Evolutionary conservation across 2,113 vertebrate species (phyloP), one percentile per base, ranked within the genome.

Genomic region (Pardalotus punctatus): DNA sequence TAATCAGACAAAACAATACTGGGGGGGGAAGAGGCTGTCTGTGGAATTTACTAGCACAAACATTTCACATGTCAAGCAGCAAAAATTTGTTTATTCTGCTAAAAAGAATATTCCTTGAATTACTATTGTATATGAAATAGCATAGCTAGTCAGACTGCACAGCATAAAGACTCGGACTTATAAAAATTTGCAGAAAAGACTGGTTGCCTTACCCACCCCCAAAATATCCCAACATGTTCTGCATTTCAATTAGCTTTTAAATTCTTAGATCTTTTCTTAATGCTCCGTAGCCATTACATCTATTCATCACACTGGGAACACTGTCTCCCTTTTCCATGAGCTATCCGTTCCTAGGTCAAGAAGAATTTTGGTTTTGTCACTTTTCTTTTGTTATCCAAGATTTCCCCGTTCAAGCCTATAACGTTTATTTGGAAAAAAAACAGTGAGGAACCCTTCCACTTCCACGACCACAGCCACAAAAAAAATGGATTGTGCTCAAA

Each of bases 1-100:
- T 94, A 95, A 95, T 95, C 72, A 96, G 80, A 89, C 79, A 96
- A 97, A 97, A 96, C 77, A 94, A 50, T 85, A 61, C 11, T 72
- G 67, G 67, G 53, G 18, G 28, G 31, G 23, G 48, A 14, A 83
- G 12, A 84, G 81, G 69, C 53, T 79, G 61, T 61, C 82, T 88
- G 19, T 91, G 88, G 40, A 93, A 93, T 94, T 95, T 86, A 67
- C 82, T 29, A 90, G 42, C 82, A 90, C 73, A 91, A 93, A 77
- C 61, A 94, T 89, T 96, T 96, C 79, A 85, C n/a, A 42, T 48
- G 77, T 62, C 76, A 94, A 72, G 35, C 50, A 86, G 65, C 54
- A 94, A 45, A 95, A 92, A 90, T 20, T 66, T 81, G 90, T 90
- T 96, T 92, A 92, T 94, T 90, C 88, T 85, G 48, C 62, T 86